phyloP scores from a whole-genome alignment of 2,113 vertebrate genomes.

The Nerophis lumbriciformis region DNA sequence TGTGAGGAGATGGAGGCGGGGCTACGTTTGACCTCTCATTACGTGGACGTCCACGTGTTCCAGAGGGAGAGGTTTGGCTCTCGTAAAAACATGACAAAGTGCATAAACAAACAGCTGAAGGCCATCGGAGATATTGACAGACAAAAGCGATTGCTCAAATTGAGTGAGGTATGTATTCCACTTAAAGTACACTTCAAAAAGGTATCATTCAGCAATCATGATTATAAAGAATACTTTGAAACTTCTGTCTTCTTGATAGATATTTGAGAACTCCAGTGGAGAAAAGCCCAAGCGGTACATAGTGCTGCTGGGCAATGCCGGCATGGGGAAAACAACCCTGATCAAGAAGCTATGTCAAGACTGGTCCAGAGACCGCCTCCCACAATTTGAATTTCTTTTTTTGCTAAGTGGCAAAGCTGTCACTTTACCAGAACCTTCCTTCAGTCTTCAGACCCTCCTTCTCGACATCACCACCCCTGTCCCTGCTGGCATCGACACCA shows the following conservation, averaged over 20 bases:
- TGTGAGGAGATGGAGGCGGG: constrained; percentile 59
- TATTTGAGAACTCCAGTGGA: constrained; percentile 60
- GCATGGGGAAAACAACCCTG: constrained; percentile 84
- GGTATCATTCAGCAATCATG: not conserved
- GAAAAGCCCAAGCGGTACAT: constrained; percentile 59
- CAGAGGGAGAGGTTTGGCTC: constrained; percentile 64
- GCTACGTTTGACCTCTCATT: constrained; percentile 61
- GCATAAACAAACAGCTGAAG: constrained; percentile 75
- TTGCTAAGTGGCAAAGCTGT: constrained; percentile 73
- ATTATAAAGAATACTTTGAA: not conserved
- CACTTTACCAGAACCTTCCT: constrained; percentile 51
- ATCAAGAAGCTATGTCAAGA: constrained; percentile 77
- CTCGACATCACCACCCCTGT: constrained; percentile 59
- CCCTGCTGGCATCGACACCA: constrained; percentile 41
- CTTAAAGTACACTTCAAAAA: not conserved
- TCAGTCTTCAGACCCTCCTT: constrained; percentile 76
- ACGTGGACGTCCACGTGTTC: constrained; percentile 71
- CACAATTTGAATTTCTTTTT: constrained; percentile 85
- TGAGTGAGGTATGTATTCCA: constrained; percentile 46
- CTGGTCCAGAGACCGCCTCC: constrained; percentile 78
- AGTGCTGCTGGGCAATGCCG: constrained; percentile 77
- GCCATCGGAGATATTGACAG: constrained; percentile 69
- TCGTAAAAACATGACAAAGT: constrained; percentile 71
- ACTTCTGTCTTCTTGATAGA: constrained; percentile 32
- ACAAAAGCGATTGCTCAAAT: constrained; percentile 50